Base-by-base conservation (phyloP, 1,140 invertebrate genomes). In the Lycorma delicatula region DNA sequence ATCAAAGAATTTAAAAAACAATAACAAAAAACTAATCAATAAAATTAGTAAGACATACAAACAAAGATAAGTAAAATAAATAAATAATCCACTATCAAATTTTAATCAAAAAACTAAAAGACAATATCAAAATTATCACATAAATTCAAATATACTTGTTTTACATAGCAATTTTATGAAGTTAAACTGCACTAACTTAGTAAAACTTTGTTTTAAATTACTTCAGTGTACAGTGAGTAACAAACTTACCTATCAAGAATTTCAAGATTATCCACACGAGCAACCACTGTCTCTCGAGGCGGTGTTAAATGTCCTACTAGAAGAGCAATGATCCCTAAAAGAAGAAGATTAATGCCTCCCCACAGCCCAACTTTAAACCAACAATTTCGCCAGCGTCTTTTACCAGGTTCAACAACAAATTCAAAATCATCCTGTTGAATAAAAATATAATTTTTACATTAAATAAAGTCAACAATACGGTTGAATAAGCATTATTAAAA, bases 251-350 rank as follows among this genome's bases (percentile, higher is more conserved):
- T 66, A 67, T 79, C 77, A 12, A 79, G 64, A 41, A 77, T 71
- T 34, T 73, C 74, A 23, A 76, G 64, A 52, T 75, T 70, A 23
- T 72, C 69, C 16, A 72, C 65, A 20, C 70, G 66, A 2, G 64
- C 68, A 16, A 76, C 67, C n/a, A 78, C 61, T n/a, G 73, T 70
- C 4, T 71, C 63, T 58, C 71, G 71, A 25, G 69, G 67, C 1
- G 78, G 76, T 26, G 77, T 70, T 7, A 78, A 64, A 62, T 78
- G 79, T 6, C 77, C 77, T 3, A 77, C 71, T 2, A 78, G 64
- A 31, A 79, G 71, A 5, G 74, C 72, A 13, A 75, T 66, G 4
- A 74, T 66, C 0, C 78, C 79, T 48, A 75, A 66, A 3, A 74
- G 50, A 20, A 78, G 64, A 9, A 79, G 62, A 46, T 72, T 74